phyloP scores from a whole-genome alignment of 2,797 vertebrate species.

The Sebastes trivittatus region DNA sequence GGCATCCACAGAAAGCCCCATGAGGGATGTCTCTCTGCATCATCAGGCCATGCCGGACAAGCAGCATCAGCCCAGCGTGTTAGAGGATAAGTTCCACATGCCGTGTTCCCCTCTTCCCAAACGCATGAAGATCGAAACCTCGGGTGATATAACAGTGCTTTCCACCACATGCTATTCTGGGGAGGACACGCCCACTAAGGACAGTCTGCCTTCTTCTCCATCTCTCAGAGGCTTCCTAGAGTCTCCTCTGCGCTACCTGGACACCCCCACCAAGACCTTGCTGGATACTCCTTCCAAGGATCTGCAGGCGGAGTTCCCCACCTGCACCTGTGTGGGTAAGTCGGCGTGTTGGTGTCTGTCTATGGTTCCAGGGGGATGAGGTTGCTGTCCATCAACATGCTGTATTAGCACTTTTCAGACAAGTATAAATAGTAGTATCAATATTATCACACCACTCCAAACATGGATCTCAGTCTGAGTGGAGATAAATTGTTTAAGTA shows the following conservation, averaged over 20 bases:
- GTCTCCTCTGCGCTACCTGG: conserved; percentile 94
- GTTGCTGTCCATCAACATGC: neutral
- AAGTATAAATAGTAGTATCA: neutral
- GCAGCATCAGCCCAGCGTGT: conserved; percentile 66
- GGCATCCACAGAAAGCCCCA: conserved; percentile 38
- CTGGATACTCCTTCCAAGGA: conserved; percentile 93
- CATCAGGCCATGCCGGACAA: conserved; percentile 58
- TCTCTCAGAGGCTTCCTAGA: conserved; percentile 95
- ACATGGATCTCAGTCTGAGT: neutral
- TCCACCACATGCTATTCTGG: conserved; percentile 93
- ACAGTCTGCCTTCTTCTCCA: conserved; percentile 87
- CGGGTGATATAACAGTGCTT: conserved; percentile 92
- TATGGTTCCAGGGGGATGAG: neutral
- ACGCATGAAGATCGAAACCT: conserved; percentile 94
- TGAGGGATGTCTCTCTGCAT: conserved; percentile 23
- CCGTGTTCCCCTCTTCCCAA: conserved; percentile 86
- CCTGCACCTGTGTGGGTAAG: conserved; percentile 96
- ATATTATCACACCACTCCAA: neutral
- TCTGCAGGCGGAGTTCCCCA: conserved; percentile 90
- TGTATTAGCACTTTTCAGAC: neutral
- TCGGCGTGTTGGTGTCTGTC: neutral
- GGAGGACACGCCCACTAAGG: conserved; percentile 91
- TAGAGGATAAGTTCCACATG: conserved; percentile 81
- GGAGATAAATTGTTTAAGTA: neutral
- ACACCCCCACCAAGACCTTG: conserved; percentile 93